Evolutionary conservation across 2,888 invertebrate species (phyloP), one percentile per base, ranked within the genome.

Genomic region (Rhabditophanes sp.): DNA sequence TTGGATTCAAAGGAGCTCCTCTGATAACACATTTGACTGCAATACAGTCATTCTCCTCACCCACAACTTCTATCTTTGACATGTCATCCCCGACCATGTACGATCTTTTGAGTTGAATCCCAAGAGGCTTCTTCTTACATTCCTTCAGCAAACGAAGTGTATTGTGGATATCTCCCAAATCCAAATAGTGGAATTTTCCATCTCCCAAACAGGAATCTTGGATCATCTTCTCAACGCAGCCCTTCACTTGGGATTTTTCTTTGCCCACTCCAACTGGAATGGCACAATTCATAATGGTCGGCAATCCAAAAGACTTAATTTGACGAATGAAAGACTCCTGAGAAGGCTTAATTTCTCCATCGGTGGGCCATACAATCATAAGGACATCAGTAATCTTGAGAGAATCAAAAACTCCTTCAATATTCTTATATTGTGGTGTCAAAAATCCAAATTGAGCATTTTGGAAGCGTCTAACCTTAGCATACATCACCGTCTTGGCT

Each of bases 1-100:
- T 87, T 0, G 82, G 85, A 63, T 80, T 79, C 32, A 93, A 67
- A 3, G 79, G 72, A 59, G 75, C 75, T 1, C 87, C 84, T 51
- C 84, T 73, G 31, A 96, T 66, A 67, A n/a, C 58, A 51, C 4
- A 31, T 28, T 21, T 46, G 45, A 14, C 35, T 30, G 45, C 46
- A 31, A 7, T 42, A 33, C 2, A 31, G n/a, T 8, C 9, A 17
- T 48, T 48, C 20, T 37, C 32, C 14, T 30, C 31, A 3, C 65
- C 41, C 30, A 56, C 61, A 48, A 76, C 82, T 50, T 78, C 75
- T 5, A 80, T 69, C 41, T 76, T 70, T 66, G n/a, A 25, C 23
- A n/a, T n/a, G n/a, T n/a, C n/a, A n/a, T n/a, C n/a, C n/a, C n/a
- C n/a, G n/a, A n/a, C n/a, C n/a, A n/a, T n/a, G n/a, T n/a, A n/a